Conservation (phyloP, 2,113 vertebrate species). For the Atractosteus spatula region DNA sequence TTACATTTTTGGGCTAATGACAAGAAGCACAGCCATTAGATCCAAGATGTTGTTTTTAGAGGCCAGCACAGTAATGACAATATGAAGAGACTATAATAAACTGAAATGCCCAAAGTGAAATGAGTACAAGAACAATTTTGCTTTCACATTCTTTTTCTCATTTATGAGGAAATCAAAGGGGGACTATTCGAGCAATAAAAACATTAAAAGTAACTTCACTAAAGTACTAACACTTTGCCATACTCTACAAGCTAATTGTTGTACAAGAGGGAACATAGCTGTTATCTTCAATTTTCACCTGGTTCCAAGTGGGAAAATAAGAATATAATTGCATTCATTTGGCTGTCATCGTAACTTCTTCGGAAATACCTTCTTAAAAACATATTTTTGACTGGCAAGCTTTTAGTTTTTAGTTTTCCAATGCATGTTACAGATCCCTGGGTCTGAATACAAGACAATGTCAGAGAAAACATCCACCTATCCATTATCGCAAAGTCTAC, state of each 20-base stretch:
- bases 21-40: too few species aligned
- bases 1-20: too few species aligned
- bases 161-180: neutral
- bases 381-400: constrained; percentile 80
- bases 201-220: neutral
- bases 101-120: too few species aligned
- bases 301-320: constrained; percentile 71
- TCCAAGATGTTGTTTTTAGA: too few species aligned
- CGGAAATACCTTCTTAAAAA: constrained; percentile 62
- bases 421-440: constrained; percentile 64
- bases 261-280: constrained; percentile 35
- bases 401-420: constrained; percentile 75
- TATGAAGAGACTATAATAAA: too few species aligned
- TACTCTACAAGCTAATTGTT: constrained; percentile 9
- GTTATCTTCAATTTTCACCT: constrained; percentile 61
- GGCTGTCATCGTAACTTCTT: constrained; percentile 79
- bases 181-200: neutral
- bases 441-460: constrained; percentile 51
- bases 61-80: too few species aligned
- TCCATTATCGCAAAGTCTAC: too few species aligned
- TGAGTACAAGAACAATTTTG: neutral
- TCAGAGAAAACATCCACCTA: too few species aligned
- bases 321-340: constrained; percentile 80
- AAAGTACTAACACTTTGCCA: neutral
- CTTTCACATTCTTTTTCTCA: neutral